Evolutionary conservation across 2,888 invertebrate genomes (phyloP).

Genomic region (Tenthredo amoena): DNA sequence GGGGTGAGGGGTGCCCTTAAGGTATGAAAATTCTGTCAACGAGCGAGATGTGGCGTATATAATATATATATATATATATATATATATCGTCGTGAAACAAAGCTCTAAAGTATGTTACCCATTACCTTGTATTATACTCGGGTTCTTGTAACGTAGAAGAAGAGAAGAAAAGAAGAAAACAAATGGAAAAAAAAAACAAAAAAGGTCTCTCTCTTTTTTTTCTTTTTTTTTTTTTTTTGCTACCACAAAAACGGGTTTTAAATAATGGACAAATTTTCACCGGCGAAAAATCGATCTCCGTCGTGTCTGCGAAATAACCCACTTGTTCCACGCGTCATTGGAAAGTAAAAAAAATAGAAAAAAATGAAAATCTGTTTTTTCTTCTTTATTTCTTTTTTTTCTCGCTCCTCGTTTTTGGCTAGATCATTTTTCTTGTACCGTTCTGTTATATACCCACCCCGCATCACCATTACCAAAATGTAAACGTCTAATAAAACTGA

Average conservation of each 20-base stretch:
- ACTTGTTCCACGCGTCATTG: background rate
- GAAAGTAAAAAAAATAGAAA: too few relatives aligned
- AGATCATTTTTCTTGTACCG: conserved; percentile 15
- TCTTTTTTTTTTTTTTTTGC: background rate
- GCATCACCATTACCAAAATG: conserved; percentile 49
- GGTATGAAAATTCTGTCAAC: background rate
- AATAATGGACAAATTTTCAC: background rate
- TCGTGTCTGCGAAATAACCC: background rate
- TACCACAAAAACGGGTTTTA: background rate
- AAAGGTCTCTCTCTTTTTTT: background rate
- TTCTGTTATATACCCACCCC: background rate
- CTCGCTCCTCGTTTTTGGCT: background rate
- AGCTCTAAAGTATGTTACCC: background rate
- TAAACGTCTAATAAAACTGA: conserved; percentile 35
- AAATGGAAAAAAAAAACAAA: background rate
- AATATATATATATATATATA: too few relatives aligned
- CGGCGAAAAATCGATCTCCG: background rate
- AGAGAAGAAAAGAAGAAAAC: background rate
- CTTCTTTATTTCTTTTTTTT: background rate
- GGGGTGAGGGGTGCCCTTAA: background rate
- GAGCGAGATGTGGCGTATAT: background rate
- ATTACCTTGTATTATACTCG: background rate
- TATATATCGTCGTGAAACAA: background rate
- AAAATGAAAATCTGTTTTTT: too few relatives aligned
- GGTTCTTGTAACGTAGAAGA: background rate